phyloP scores from a whole-genome alignment of 2,797 vertebrate species.

The Rhinophrynus dorsalis region DNA sequence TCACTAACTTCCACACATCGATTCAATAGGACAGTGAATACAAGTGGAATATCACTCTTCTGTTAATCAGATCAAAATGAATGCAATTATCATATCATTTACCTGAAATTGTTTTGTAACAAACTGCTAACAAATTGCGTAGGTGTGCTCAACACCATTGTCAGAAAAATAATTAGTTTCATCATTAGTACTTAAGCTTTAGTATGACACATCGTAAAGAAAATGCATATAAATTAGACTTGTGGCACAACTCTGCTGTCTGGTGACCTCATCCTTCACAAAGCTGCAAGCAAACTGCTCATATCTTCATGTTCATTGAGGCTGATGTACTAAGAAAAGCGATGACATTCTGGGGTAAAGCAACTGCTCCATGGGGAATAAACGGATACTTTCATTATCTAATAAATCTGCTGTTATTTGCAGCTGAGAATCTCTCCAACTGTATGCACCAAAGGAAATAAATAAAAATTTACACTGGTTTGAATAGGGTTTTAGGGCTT shows the following conservation, averaged over 20 bases:
- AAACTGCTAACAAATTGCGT: conserved; percentile 46
- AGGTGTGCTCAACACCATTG: conserved; percentile 20
- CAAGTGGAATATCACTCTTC: conserved; percentile 45
- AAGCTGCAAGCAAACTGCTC: background rate
- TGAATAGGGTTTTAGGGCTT: too few species aligned
- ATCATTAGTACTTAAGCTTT: conserved; percentile 48
- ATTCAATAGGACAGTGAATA: conserved; percentile 22
- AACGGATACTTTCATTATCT: too few species aligned
- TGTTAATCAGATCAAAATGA: conserved; percentile 55
- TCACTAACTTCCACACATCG: conserved; percentile 12
- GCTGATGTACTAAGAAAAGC: too few species aligned
- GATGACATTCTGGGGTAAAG: too few species aligned
- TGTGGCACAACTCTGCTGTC: conserved; percentile 15
- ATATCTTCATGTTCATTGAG: too few species aligned
- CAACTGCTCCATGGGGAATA: too few species aligned
- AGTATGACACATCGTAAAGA: conserved; percentile 48
- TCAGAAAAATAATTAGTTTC: conserved; percentile 49
- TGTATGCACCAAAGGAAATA: too few species aligned
- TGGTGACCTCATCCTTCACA: background rate
- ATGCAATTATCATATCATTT: conserved; percentile 48
- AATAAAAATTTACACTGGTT: too few species aligned
- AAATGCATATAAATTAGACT: conserved; percentile 57
- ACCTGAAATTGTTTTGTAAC: conserved; percentile 49
- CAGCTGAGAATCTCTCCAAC: too few species aligned
- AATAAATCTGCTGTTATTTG: too few species aligned